Evolutionary conservation across 2,113 vertebrate species (phyloP), one percentile per base, ranked within the genome.

Genomic region (Ageneiosus marmoratus): DNA sequence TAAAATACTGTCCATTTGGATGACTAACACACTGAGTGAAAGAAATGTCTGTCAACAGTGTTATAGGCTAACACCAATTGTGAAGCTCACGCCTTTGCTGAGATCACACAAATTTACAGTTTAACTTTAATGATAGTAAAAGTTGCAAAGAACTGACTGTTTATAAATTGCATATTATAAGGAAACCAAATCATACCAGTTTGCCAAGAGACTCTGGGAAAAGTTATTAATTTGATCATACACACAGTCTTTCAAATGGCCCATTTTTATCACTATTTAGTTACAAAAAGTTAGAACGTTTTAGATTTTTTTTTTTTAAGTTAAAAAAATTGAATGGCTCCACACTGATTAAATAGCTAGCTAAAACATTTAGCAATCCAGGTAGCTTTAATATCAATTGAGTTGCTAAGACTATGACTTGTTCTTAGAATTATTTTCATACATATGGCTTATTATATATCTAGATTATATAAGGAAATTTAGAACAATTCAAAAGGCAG

Each of bases 1-100:
- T 65, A 50, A 83, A 73, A 22, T 50, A 79, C 32, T 51, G 75
- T 77, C 83, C 83, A 85, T 86, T 83, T 78, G 65, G 84, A 80
- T 79, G 63, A 83, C 60, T 27, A 75, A 83, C 81, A 74, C n/a
- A 51, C 29, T 77, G 74, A 63, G 82, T 65, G 34, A 48, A 50
- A 44, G 1, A 65, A 44, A 51, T 29, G 22, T 22, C 41, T 48
- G 60, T 69, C 37, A 67, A 53, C 12, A 56, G 18, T 58, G 18
- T 6, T 29, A 9, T 48, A 58, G 4, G 20, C 1, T 79, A 16
- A 48, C 62, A 46, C 12, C 48, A 34, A 3, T 53, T 75, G 8
- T 51, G 46, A 72, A 48, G 5, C 24, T 48, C 24, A 72, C 46
- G 24, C 41, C 41, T 72, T 48, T 72, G 24, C 44, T 27, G 15